Evolutionary conservation across 2,888 invertebrate species (phyloP).

Genomic region (Lochmaea capreae): DNA sequence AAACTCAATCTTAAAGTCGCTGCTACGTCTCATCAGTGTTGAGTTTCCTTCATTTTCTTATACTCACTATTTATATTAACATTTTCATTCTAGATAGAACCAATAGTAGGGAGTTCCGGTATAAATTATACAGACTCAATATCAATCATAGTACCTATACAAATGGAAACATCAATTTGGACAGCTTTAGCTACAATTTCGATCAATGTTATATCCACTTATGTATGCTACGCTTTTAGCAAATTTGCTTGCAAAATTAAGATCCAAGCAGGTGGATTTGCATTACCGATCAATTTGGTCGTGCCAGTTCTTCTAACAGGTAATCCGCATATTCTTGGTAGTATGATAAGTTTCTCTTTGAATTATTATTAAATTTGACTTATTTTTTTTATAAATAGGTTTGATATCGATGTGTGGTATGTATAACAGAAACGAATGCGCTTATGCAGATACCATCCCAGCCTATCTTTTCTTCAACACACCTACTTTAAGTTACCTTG

Average conservation of each 20-base stretch:
- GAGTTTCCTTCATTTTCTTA: too few species aligned
- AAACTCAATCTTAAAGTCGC: too few species aligned
- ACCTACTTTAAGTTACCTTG: constrained; percentile 66
- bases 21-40: too few species aligned
- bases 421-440: constrained; percentile 76
- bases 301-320: constrained; percentile 78
- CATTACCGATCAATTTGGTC: constrained; percentile 82
- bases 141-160: constrained; percentile 44
- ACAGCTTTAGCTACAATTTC: constrained; percentile 72
- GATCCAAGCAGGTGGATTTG: constrained; percentile 89
- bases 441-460: constrained; percentile 81
- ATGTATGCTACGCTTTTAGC: constrained; percentile 74
- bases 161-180: constrained; percentile 56
- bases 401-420: constrained; percentile 76
- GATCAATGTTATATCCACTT: constrained; percentile 75
- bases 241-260: constrained; percentile 91
- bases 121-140: constrained; percentile 56
- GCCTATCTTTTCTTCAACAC: constrained; percentile 90
- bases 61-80: too few species aligned
- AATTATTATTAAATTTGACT: not conserved
- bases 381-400: constrained; percentile 52
- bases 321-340: not conserved
- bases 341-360: too few species aligned
- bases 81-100: constrained; percentile 64
- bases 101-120: constrained; percentile 59